Conservation (phyloP, 2,797 vertebrate species). For the Rhinoraja longicauda region DNA sequence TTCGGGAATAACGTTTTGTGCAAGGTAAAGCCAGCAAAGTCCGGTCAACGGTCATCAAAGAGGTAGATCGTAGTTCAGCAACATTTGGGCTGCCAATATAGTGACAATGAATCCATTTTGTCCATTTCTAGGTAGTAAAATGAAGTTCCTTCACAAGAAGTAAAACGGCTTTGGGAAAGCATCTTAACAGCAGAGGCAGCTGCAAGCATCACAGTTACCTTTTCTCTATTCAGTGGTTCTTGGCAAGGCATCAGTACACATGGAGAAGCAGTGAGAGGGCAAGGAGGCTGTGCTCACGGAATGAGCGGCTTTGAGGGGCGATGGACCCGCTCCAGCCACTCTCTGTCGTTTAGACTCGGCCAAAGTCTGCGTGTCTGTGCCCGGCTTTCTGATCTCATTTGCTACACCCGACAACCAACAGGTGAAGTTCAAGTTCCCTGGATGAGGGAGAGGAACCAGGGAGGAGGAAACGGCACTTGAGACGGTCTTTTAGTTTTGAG, state of each 20-base stretch:
- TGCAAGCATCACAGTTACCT: not conserved
- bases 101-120: slow-evolving; percentile 38
- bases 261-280: not conserved
- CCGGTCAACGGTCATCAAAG: too few relatives aligned
- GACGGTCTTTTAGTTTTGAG: not conserved
- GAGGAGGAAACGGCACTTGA: not conserved
- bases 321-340: not conserved
- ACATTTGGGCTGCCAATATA: not conserved
- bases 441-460: not conserved
- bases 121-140: slow-evolving; percentile 77
- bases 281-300: not conserved
- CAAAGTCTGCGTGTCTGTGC: not conserved
- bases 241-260: not conserved
- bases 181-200: not conserved
- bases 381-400: not conserved
- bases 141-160: slow-evolving; percentile 97
- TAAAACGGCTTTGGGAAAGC: slow-evolving; percentile 49
- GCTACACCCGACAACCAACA: not conserved
- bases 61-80: too few relatives aligned
- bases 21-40: too few relatives aligned
- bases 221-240: not conserved
- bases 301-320: not conserved
- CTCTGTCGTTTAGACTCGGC: not conserved
- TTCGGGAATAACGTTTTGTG: too few relatives aligned
- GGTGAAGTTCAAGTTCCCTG: not conserved